Base-by-base conservation (phyloP, 2,888 invertebrate genomes). In the Neoascia interrupta region DNA sequence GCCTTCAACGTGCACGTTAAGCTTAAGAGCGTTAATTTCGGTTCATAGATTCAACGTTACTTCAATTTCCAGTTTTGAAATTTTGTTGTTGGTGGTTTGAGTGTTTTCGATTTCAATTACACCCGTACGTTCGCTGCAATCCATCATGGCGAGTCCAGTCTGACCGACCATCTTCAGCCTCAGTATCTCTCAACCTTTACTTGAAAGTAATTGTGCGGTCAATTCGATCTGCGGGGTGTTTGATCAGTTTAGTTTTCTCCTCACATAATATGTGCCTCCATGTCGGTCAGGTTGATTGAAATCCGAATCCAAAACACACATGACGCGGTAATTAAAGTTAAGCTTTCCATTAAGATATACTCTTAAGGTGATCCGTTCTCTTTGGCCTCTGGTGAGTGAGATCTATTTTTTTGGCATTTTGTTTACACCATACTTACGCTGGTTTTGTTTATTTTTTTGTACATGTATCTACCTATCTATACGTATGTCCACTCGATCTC, bases 1-100 rank as follows among this genome's bases (percentile, higher is more conserved):
- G 76, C 64, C 58, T 76, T 60, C 76, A 43, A 51, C 47, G 53
- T 39, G 76, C 53, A 76, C 45, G 76, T 72, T 60, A 34, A 63
- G 39, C 36, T 51, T 51, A 69, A 76, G 75, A 76, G 70, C 58
- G 56, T 72, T 64, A 39, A 66, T 54, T 76, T 76, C 19, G 47
- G 39, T 31, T 47, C 26, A 54, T 21, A 43, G 8, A n/a, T 31
- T 31, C 4, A 31, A 31, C 31, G n/a, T 31, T 3, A 6, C n/a
- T 31, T 54, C 47, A 15, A 47, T 73, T 37, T 63, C 26, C 19
- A 28, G 53, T 26, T 13, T 53, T n/a, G n/a, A 47, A 39, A 5
- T 23, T 51, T 58, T 49, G 36, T 56, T 49, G 21, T 53, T 34
- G 18, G 18, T 4, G 18, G 41, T 37, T 47, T 36, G 28, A 66